Evolutionary conservation across 2,113 vertebrate species (phyloP).

Genomic region (Epinephelus moara): DNA sequence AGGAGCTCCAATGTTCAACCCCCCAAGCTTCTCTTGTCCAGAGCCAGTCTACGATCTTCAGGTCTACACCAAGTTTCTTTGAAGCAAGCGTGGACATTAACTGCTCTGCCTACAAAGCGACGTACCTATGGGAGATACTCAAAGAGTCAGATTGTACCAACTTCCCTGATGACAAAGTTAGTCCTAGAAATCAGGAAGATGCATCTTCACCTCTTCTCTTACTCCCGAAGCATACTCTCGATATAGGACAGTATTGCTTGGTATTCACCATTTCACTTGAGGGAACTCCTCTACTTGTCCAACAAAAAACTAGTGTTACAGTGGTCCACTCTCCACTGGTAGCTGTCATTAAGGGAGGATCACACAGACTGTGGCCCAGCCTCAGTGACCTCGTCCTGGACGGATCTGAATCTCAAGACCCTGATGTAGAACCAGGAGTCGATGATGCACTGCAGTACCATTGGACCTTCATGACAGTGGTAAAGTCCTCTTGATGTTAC

Average conservation of each 20-base stretch:
- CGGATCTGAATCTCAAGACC: constrained; percentile 83
- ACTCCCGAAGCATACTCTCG: constrained; percentile 76
- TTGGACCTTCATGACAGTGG: constrained; percentile 77
- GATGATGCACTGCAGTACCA: constrained; percentile 74
- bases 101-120: constrained; percentile 81
- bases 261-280: constrained; percentile 78
- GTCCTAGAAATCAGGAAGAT: constrained; percentile 52
- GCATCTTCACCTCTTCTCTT: constrained; percentile 70
- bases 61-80: constrained; percentile 78
- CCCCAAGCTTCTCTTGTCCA: constrained; percentile 75
- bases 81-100: constrained; percentile 82
- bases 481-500: constrained; percentile 40
- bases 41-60: constrained; percentile 63
- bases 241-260: constrained; percentile 80
- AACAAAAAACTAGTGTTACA: constrained; percentile 55
- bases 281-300: constrained; percentile 77
- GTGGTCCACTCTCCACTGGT: constrained; percentile 80
- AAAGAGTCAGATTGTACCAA: constrained; percentile 49
- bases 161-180: constrained; percentile 15
- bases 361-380: constrained; percentile 78
- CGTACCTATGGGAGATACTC: constrained; percentile 83
- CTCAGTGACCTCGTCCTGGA: constrained; percentile 81
- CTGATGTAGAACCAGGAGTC: constrained; percentile 69
- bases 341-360: constrained; percentile 83
- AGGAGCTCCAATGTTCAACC: constrained; percentile 71